Evolutionary conservation across 2,113 vertebrate species (phyloP).

Genomic region (Dryoscopus gambensis): DNA sequence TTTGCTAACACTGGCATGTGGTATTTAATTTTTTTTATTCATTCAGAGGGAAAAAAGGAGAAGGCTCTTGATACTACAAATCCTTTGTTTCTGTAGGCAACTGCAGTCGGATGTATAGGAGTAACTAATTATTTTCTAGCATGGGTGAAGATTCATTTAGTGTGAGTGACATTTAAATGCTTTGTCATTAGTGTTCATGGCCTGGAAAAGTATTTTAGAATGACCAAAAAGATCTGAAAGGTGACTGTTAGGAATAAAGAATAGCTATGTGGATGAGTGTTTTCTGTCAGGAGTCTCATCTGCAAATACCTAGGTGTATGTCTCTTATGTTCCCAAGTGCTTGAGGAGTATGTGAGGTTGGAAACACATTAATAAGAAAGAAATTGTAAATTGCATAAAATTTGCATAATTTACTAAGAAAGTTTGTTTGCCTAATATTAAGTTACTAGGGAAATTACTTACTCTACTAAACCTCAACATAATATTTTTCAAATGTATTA

Average conservation of each 20-base stretch:
- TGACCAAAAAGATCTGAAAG: background rate
- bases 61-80: background rate
- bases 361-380: background rate
- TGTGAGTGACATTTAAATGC: background rate
- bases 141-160: background rate
- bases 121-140: background rate
- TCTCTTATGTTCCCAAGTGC: background rate
- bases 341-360: background rate
- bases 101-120: background rate
- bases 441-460: background rate
- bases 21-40: background rate
- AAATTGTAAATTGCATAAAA: background rate
- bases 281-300: background rate
- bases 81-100: background rate
- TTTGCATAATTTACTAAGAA: background rate
- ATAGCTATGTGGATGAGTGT: background rate
- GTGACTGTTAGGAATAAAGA: background rate
- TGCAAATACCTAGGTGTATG: background rate
- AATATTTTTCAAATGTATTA: background rate
- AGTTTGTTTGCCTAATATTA: background rate
- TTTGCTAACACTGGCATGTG: background rate
- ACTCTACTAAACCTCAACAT: background rate
- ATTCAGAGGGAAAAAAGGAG: background rate
- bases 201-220: background rate
- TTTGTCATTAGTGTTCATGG: background rate